Conservation (phyloP, 2,888 invertebrate genomes). For the Gymnosoma rotundatum region DNA sequence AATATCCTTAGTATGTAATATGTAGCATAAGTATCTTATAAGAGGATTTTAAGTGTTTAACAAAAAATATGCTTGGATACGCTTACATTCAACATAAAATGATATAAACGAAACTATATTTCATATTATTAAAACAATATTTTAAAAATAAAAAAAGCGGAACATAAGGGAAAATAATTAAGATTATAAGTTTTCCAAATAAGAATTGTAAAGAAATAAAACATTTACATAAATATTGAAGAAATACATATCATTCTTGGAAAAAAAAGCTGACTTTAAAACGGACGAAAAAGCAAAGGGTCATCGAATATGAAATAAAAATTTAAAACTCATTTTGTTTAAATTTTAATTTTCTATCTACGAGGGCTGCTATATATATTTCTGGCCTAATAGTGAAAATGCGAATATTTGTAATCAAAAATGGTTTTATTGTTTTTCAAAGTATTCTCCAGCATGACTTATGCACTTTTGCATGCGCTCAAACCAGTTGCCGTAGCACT, state of each 20-base stretch:
- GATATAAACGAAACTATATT: constrained; percentile 31
- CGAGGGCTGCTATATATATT: too few relatives aligned
- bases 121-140: constrained; percentile 51
- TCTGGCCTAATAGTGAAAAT: too few relatives aligned
- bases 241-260: too few relatives aligned
- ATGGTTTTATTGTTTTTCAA: too few relatives aligned
- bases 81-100: constrained; percentile 13
- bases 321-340: not conserved
- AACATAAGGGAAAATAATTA: constrained; percentile 39
- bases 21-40: constrained; percentile 43
- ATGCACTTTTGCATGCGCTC: too few relatives aligned
- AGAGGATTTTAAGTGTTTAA: constrained; percentile 62
- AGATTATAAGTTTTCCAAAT: constrained; percentile 31
- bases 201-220: not conserved
- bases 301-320: not conserved
- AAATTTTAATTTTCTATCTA: not conserved
- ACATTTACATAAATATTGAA: too few relatives aligned
- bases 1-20: constrained; percentile 24
- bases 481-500: too few relatives aligned
- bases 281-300: too few relatives aligned
- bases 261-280: not conserved
- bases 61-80: constrained; percentile 37
- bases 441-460: too few relatives aligned
- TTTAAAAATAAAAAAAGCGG: constrained; percentile 26
- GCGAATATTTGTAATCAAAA: too few relatives aligned